Conservation (phyloP, 2,888 invertebrate genomes). For the Mermis nigrescens region DNA sequence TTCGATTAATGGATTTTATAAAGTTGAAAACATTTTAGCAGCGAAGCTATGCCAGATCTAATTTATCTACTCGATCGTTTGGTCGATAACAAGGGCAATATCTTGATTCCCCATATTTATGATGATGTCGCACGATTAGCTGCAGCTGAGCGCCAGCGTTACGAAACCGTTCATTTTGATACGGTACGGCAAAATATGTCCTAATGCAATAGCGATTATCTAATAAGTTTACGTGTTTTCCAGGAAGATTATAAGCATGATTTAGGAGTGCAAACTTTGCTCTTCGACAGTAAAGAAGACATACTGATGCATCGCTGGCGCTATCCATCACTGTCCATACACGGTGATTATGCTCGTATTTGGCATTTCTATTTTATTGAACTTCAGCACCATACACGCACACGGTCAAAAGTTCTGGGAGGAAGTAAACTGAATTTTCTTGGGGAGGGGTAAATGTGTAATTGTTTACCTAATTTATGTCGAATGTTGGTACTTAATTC, state of each 20-base stretch:
- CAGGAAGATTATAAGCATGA: no score
- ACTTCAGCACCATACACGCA: no score
- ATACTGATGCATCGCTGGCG: slow-evolving; percentile 87
- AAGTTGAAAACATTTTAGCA: slow-evolving; percentile 24
- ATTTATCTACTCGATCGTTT: slow-evolving; percentile 62
- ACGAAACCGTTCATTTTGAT: slow-evolving; percentile 67
- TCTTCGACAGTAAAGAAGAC: slow-evolving; percentile 50
- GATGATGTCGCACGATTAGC: slow-evolving; percentile 53
- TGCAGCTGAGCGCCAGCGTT: slow-evolving; percentile 41
- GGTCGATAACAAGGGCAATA: slow-evolving; percentile 65
- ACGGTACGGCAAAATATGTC: slow-evolving; percentile 33
- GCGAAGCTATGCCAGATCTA: slow-evolving; percentile 76
- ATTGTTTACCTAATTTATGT: no score
- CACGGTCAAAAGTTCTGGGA: no score
- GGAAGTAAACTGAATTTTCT: no score
- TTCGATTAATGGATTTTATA: no score
- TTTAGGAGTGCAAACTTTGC: no score
- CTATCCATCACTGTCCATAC: slow-evolving; percentile 72
- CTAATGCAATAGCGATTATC: not conserved
- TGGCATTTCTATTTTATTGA: no score
- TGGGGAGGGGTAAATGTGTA: no score
- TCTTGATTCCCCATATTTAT: slow-evolving; percentile 58
- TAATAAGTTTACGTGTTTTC: no score
- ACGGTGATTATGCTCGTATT: slow-evolving; percentile 45
- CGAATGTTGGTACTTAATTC: no score